Evolutionary conservation across 2,113 vertebrate genomes (phyloP).

Genomic region (Heterotis niloticus): DNA sequence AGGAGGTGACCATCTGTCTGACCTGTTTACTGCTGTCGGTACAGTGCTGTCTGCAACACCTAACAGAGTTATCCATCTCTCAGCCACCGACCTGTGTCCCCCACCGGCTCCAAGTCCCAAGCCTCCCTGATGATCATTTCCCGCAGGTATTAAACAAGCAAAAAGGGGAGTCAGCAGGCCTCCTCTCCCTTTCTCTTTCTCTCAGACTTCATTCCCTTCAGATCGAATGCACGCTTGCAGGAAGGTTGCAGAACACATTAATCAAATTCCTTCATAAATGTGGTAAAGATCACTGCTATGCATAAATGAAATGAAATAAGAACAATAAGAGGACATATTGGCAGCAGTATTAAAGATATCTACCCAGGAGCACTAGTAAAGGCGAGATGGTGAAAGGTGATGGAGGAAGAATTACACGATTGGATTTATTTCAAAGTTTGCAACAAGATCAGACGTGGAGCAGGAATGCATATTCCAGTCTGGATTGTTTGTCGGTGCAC

Average conservation of each 20-base stretch:
- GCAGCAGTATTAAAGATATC: background rate
- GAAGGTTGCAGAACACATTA: background rate
- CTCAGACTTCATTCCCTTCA: background rate
- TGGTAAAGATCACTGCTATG: background rate
- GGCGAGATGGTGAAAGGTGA: constrained; percentile 21
- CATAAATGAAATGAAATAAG: background rate
- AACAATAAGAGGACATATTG: background rate
- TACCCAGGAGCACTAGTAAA: background rate
- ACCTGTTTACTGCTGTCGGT: constrained; percentile 53
- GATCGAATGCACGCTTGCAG: background rate
- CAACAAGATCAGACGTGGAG: background rate
- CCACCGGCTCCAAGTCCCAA: constrained; percentile 44
- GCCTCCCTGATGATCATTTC: constrained; percentile 54
- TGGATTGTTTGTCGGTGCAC: too few species aligned
- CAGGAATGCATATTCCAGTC: background rate
- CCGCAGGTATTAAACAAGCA: constrained; percentile 45
- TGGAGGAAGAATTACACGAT: too few species aligned
- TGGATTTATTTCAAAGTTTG: constrained; percentile 17
- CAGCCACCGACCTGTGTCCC: constrained; percentile 28
- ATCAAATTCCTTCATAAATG: background rate
- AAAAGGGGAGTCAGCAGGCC: background rate
- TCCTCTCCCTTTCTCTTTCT: background rate
- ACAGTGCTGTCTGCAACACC: constrained; percentile 48
- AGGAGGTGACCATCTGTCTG: constrained; percentile 45
- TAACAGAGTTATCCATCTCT: constrained; percentile 57